Conservation (phyloP, 2,797 vertebrate species). For the Myiothlypis chrysogaster region DNA sequence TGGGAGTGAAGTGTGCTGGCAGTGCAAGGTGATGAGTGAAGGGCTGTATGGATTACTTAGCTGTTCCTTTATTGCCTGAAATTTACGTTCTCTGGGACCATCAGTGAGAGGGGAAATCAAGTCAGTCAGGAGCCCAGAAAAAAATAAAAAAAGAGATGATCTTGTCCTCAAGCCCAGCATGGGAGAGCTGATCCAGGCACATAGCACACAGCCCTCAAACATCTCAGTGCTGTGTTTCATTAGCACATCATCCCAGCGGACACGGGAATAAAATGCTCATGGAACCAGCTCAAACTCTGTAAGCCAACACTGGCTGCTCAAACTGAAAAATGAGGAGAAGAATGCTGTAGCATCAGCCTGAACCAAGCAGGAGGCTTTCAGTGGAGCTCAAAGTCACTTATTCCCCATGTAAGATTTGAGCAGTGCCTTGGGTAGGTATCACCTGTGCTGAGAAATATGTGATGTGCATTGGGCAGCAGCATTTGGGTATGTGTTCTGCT, state of each 20-base stretch:
- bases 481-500: background rate
- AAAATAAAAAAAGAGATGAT: background rate
- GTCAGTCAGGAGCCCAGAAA: background rate
- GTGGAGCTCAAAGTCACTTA: background rate
- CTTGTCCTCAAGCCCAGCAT: constrained; percentile 23
- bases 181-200: constrained; percentile 1
- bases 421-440: background rate
- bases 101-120: background rate
- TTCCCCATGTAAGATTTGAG: background rate
- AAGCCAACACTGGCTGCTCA: background rate
- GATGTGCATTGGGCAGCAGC: background rate
- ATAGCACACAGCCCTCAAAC: background rate
- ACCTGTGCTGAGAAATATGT: background rate
- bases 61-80: constrained; percentile 26
- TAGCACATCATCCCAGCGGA: constrained; percentile 31
- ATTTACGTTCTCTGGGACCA: background rate
- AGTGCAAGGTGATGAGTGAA: constrained; percentile 35
- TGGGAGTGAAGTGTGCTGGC: background rate
- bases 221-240: constrained; percentile 20
- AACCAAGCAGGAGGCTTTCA: background rate
- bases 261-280: background rate
- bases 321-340: background rate
- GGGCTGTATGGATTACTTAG: background rate
- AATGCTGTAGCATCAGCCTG: background rate
- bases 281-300: background rate